Conservation (phyloP, 2,113 vertebrate genomes). For the Hydropotes inermis region DNA sequence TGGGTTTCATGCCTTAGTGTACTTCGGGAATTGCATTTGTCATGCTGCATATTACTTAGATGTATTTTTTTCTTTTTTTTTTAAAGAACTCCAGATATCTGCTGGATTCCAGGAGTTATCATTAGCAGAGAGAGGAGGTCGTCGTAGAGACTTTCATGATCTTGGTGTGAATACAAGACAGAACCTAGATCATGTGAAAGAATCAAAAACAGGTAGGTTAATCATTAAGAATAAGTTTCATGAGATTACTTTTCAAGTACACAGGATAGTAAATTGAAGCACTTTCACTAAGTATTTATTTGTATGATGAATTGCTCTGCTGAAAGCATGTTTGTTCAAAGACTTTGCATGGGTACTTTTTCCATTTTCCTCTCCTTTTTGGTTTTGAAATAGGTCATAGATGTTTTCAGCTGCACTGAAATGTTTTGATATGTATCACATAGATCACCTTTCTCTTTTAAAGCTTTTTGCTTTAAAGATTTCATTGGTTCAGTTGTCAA, state of each 20-base stretch:
- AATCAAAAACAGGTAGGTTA: slow-evolving; percentile 88
- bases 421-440: neutral
- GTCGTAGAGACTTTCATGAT: slow-evolving; percentile 89
- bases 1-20: fast-evolving
- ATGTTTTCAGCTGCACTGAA: neutral
- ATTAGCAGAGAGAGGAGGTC: slow-evolving; percentile 90
- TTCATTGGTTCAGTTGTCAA: neutral
- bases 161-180: slow-evolving; percentile 89
- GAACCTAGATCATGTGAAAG: slow-evolving; percentile 90
- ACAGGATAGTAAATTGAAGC: neutral
- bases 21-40: neutral
- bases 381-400: neutral
- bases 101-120: slow-evolving; percentile 91
- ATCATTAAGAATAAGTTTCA: neutral
- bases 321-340: neutral
- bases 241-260: neutral
- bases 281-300: neutral
- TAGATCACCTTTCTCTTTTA: neutral
- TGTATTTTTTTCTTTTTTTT: neutral
- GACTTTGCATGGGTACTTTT: neutral
- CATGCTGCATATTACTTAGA: neutral
- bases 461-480: neutral
- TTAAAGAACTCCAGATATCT: slow-evolving; percentile 84
- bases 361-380: neutral
- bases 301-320: fast-evolving